Base-by-base conservation (phyloP, 2,113 vertebrate genomes). In the Oxyura jamaicensis region DNA sequence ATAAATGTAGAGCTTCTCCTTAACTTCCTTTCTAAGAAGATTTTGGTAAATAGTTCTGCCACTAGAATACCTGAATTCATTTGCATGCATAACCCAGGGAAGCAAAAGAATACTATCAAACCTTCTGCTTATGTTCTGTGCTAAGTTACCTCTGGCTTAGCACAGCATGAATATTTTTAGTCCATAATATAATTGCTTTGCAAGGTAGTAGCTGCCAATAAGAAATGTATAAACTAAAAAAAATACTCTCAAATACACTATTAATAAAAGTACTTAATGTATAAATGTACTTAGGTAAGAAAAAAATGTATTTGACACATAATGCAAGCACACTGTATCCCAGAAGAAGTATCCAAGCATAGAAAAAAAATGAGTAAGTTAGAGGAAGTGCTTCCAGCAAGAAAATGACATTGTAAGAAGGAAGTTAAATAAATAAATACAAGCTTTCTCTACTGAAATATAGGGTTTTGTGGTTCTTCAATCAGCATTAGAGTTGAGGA, bases 31-130 rank as follows among this genome's bases (percentile, higher is more conserved):
- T 77, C 42, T 75, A 81, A 78, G 60, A 81, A 17, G n/a, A 78
- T 91, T 91, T 92, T 25, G 44, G 56, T 78, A 84, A 77, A 88
- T 48, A 86, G 53, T 88, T 88, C n/a, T 65, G 56, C 22, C 25
- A 42, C 50, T 75, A 88, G 60, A 91, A 86, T 77, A 62, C 25
- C 31, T 76, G 69, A 33, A 86, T 80, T 88, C 16, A 77, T 90
- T 93, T 91, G 8, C 62, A 76, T 90, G 50, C 56, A 50, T 31
- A 69, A 26, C 42, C 44, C 71, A 72, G 36, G 82, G 86, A 86
- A 92, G 58, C 16, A 82, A 44, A 94, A 90, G n/a, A 90, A 90
- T 77, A 48, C 31, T 74, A 59, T 88, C 79, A 91, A 94, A 55
- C 50, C n/a, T 90, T 28, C 63, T 76, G 68, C 59, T 42, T 52